Evolutionary conservation across 2,797 vertebrate genomes (phyloP).

Genomic region (Apogon talboti): DNA sequence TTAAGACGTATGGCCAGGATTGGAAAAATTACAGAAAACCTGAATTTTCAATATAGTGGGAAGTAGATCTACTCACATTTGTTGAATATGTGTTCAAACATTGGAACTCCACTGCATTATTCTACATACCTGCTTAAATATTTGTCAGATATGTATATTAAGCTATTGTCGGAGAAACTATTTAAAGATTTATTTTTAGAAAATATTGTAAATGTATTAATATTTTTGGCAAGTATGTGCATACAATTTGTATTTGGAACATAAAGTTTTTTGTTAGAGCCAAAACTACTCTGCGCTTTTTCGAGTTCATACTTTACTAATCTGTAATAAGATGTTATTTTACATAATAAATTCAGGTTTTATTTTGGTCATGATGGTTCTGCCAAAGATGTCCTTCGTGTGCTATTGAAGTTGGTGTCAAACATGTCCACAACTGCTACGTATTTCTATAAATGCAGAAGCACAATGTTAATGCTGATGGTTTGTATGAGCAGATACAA

Average conservation of each 20-base stretch:
- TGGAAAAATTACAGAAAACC: constrained; percentile 21
- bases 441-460: background rate
- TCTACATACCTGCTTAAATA: constrained; percentile 68
- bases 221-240: constrained; percentile 67
- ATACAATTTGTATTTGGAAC: constrained; percentile 70
- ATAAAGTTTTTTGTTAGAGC: constrained; percentile 68
- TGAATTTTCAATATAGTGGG: constrained; percentile 5
- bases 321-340: constrained; percentile 4
- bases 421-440: background rate
- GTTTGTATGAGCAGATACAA: constrained; percentile 8
- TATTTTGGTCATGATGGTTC: background rate
- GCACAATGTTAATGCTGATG: background rate
- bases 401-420: background rate
- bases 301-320: constrained; percentile 4
- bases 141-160: constrained; percentile 86
- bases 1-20: constrained; percentile 10
- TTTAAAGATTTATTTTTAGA: constrained; percentile 88
- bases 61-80: constrained; percentile 24
- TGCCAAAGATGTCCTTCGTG: background rate
- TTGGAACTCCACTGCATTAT: constrained; percentile 63
- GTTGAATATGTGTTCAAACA: constrained; percentile 50
- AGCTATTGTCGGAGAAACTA: constrained; percentile 83
- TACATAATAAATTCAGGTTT: constrained; percentile 34
- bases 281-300: constrained; percentile 34
- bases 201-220: constrained; percentile 76